Percentiles rank a stretch among this genome's conserved stretches.
phyloP scores from a whole-genome alignment of 1,140 invertebrate genomes.

The Nephila pilipes region DNA sequence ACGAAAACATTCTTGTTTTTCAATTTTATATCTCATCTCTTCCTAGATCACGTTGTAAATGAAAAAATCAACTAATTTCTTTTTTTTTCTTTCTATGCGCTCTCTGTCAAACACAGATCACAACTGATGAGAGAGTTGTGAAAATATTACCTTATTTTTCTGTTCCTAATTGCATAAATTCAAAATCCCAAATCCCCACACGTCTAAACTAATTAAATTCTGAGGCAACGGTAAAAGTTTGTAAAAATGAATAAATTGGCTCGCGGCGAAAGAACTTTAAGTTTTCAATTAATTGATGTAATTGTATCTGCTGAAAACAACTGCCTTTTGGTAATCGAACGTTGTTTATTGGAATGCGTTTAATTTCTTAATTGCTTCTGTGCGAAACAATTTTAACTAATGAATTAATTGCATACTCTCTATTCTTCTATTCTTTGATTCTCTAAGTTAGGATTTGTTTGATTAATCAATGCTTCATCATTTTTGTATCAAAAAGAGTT shows the following conservation, averaged over 20 bases:
- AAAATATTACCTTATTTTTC: slow-evolving; percentile 40
- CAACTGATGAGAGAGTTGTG: not conserved
- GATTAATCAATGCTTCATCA: not conserved
- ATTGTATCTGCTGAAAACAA: slow-evolving; percentile 8
- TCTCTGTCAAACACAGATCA: slow-evolving; percentile 3
- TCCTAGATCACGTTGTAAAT: not conserved
- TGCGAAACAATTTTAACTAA: slow-evolving; percentile 24
- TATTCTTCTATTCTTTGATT: not conserved
- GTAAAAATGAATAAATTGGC: slow-evolving; percentile 61
- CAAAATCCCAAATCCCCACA: slow-evolving; percentile 39
- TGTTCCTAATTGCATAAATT: slow-evolving; percentile 43
- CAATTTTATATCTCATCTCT: not conserved
- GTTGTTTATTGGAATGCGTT: slow-evolving; percentile 45
- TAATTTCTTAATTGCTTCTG: slow-evolving; percentile 62
- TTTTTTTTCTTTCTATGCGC: not conserved
- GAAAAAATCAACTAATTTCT: not conserved
- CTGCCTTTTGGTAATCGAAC: slow-evolving; percentile 46
- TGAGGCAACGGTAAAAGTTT: not conserved
- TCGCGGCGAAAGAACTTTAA: slow-evolving; percentile 27
- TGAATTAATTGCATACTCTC: slow-evolving; percentile 52
- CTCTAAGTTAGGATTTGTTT: not conserved
- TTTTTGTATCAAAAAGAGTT: not conserved
- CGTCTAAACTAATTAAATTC: slow-evolving; percentile 64
- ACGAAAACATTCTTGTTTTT: not conserved
- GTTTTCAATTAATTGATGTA: slow-evolving; percentile 59